phyloP scores from a whole-genome alignment of 2,888 invertebrate species.

The Rhyacophila evoluta region DNA sequence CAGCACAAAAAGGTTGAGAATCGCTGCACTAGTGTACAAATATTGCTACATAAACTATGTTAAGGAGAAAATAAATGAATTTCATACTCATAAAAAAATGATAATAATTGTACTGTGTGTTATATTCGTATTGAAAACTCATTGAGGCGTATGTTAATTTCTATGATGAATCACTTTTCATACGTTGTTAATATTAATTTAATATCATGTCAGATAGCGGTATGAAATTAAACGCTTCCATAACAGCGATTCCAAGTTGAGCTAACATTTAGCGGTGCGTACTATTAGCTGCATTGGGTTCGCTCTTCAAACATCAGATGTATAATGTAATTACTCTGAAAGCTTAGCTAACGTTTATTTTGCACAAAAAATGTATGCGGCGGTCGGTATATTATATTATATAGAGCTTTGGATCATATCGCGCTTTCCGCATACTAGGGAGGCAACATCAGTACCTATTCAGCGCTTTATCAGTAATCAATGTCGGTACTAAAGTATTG shows the following conservation, averaged over 20 bases:
- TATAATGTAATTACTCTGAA: constrained; percentile 67
- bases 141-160: not conserved
- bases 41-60: too few species aligned
- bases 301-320: constrained; percentile 46
- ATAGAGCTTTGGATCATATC: constrained; percentile 11
- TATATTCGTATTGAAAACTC: not conserved
- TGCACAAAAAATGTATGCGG: constrained; percentile 28
- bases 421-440: not conserved
- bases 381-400: constrained; percentile 4
- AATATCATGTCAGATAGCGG: not conserved
- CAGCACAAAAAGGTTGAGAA: too few species aligned
- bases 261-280: constrained; percentile 16
- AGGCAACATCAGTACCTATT: not conserved
- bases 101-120: too few species aligned
- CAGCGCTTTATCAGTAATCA: constrained; percentile 7
- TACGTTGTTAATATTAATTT: not conserved
- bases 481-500: not conserved
- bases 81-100: not conserved
- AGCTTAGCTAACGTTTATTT: constrained; percentile 61
- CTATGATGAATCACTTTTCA: constrained; percentile 13
- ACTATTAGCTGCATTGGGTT: constrained; percentile 31
- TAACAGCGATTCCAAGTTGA: not conserved
- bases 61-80: too few species aligned
- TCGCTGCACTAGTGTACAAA: too few species aligned
- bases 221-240: constrained; percentile 23